phyloP scores from a whole-genome alignment of 35 echinoderm and acorn worm species.

The Anneissia japonica region DNA sequence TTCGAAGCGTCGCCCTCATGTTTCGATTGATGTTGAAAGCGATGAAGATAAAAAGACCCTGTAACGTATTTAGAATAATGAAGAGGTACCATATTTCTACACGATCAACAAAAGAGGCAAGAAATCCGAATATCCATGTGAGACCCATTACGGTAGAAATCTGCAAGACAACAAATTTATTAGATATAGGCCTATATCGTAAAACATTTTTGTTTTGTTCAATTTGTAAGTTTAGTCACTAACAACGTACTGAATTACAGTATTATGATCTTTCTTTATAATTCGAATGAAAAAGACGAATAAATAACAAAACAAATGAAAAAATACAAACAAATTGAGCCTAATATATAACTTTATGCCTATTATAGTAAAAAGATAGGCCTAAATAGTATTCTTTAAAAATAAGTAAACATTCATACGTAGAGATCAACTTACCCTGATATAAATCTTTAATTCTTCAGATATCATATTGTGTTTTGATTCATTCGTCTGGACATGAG shows the following conservation, averaged over 20 bases:
- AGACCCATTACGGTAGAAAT: conserved; percentile 26
- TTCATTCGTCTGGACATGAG: neutral
- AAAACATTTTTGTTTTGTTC: too few species aligned
- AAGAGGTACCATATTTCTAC: conserved; percentile 33
- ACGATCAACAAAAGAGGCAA: conserved; percentile 7
- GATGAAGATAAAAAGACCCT: conserved; percentile 39
- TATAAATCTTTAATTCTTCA: conserved; percentile 11
- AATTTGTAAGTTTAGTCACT: too few species aligned
- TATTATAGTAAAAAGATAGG: too few species aligned
- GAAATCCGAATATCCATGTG: conserved; percentile 32
- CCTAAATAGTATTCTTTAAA: too few species aligned
- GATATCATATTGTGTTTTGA: conserved; percentile 5
- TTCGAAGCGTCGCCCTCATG: neutral
- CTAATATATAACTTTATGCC: too few species aligned
- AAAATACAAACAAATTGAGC: too few species aligned
- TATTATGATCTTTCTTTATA: too few species aligned
- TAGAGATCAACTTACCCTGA: conserved; percentile 30
- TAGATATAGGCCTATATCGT: too few species aligned
- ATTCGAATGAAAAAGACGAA: too few species aligned
- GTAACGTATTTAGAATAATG: conserved; percentile 21
- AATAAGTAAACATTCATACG: too few species aligned
- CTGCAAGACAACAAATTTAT: conserved; percentile 1
- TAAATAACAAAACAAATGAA: too few species aligned
- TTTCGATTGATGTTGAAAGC: conserved; percentile 17
- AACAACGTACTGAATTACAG: too few species aligned